Percentiles rank a stretch among this genome's conserved stretches.
phyloP scores from a whole-genome alignment of 2,888 invertebrate genomes.

The Operophtera brumata region DNA sequence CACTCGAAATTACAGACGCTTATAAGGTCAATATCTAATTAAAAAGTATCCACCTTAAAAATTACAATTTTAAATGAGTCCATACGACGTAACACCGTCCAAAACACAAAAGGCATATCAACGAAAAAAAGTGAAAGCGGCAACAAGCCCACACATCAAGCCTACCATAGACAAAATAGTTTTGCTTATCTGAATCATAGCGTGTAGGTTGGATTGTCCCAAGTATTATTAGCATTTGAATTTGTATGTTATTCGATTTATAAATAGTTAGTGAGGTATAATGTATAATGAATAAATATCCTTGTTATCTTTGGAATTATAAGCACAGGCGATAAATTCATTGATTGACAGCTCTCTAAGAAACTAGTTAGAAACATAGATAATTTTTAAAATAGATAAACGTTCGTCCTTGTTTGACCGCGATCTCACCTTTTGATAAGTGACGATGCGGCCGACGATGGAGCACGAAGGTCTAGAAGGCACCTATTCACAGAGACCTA shows the following conservation, averaged over 20 bases:
- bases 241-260: background rate
- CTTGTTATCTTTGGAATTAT: background rate
- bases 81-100: slow-evolving; percentile 59
- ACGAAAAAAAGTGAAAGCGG: slow-evolving; percentile 77
- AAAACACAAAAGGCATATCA: slow-evolving; percentile 76
- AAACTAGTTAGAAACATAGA: no score
- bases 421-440: no score
- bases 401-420: no score
- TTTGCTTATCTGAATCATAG: slow-evolving; percentile 26
- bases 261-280: background rate
- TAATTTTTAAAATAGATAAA: no score
- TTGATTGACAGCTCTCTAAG: no score
- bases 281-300: background rate
- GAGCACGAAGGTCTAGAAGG: no score
- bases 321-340: background rate
- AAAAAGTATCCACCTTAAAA: background rate
- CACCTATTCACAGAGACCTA: no score
- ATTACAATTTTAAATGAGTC: slow-evolving; percentile 8
- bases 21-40: no score
- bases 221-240: slow-evolving; percentile 1
- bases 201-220: slow-evolving; percentile 22
- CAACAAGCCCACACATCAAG: slow-evolving; percentile 40
- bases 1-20: no score
- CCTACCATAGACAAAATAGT: slow-evolving; percentile 27
- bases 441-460: no score